Evolutionary conservation across 2,113 vertebrate genomes (phyloP).

Genomic region (Trochalopteron elliotii): DNA sequence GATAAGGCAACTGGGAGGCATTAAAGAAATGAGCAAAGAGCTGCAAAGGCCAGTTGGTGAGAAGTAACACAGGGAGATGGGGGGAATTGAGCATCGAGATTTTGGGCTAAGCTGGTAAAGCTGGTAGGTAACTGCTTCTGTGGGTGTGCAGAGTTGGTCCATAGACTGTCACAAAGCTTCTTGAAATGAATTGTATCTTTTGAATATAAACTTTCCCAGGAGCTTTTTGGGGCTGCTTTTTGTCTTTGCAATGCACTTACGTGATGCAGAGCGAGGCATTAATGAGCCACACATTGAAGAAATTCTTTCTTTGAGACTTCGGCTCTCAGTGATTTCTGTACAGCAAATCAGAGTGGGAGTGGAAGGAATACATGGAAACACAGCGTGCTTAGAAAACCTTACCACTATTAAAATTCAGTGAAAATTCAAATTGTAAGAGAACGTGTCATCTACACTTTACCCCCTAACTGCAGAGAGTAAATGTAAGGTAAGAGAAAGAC

Average conservation of each 20-base stretch:
- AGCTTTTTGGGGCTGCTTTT: neutral
- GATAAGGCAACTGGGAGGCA: neutral
- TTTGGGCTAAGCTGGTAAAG: neutral
- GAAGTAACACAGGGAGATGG: neutral
- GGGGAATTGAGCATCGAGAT: fast-evolving
- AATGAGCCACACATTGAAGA: neutral
- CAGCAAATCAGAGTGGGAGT: neutral
- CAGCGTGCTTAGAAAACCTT: neutral
- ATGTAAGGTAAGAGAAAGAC: neutral
- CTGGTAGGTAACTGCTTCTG: neutral
- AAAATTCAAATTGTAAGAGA: neutral
- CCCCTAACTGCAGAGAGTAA: neutral
- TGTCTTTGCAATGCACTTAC: neutral
- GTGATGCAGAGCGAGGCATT: neutral
- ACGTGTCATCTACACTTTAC: neutral
- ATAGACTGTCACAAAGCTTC: neutral
- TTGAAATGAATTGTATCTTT: neutral
- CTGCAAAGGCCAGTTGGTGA: neutral
- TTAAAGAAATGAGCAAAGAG: neutral
- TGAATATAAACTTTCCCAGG: neutral
- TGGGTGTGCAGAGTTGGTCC: neutral
- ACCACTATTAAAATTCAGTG: neutral
- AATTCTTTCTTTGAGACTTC: neutral
- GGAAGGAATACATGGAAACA: neutral
- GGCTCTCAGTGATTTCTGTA: neutral